A percentile compares a stretch with the other conserved stretches of the same genome.
These are phyloP conservation scores for Catonia carolina DNA, from an alignment of 2,888 invertebrate genomes.

Conservation along the genomic window DNA sequence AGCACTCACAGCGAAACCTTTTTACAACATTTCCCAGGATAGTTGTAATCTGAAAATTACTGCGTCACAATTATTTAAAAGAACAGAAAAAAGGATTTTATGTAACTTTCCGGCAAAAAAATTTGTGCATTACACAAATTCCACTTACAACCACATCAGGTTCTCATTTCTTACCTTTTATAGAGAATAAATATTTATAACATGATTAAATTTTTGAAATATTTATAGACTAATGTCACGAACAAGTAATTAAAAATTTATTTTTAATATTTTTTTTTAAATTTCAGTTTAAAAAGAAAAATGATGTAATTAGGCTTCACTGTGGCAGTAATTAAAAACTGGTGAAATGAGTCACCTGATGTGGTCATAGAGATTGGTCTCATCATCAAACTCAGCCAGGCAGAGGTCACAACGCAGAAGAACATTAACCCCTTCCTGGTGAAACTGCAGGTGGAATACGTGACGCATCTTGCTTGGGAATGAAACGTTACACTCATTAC, in stretches of 20 bases:
- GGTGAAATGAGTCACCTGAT: conserved; percentile 35
- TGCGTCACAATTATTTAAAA: not conserved
- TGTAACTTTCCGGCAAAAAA: not conserved
- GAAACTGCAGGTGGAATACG: conserved; percentile 49
- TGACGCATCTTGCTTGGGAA: conserved; percentile 49
- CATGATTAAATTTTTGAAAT: not conserved
- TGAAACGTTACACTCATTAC: conserved; percentile 42
- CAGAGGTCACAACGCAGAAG: conserved; percentile 36
- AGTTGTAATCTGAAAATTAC: not conserved
- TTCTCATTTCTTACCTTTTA: not conserved
- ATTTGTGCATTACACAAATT: too few relatives aligned
- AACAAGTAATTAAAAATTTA: too few relatives aligned
- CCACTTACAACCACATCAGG: too few relatives aligned
- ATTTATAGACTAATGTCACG: too few relatives aligned
- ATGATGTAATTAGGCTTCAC: not conserved
- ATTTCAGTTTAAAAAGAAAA: not conserved
- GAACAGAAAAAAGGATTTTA: not conserved
- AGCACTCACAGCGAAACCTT: not conserved
- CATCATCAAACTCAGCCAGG: conserved; percentile 39
- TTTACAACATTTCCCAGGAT: not conserved
- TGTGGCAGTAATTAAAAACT: conserved; percentile 1
- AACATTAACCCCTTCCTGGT: conserved; percentile 30
- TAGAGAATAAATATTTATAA: not conserved
- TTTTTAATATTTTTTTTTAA: too few relatives aligned
- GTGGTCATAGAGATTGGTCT: conserved; percentile 49